Evolutionary conservation across 2,113 vertebrate species (phyloP).

Genomic region (Brachirus orientalis): DNA sequence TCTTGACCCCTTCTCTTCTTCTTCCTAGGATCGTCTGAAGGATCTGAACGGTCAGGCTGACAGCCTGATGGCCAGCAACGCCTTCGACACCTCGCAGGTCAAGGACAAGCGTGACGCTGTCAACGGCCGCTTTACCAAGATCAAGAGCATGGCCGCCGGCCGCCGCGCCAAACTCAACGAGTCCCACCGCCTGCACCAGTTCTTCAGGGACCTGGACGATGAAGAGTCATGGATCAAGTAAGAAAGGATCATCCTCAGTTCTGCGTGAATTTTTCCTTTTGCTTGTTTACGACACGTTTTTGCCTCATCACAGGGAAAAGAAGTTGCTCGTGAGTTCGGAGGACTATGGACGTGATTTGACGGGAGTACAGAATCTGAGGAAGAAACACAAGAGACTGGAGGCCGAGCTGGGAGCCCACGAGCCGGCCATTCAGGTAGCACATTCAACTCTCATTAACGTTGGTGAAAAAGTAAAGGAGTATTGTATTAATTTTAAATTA

Average conservation of each 20-base stretch:
- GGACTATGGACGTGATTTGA: constrained; percentile 97
- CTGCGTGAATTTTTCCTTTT: not conserved
- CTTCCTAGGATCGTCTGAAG: constrained; percentile 91
- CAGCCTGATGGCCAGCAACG: constrained; percentile 95
- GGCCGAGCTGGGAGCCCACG: constrained; percentile 94
- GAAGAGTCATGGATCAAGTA: constrained; percentile 99
- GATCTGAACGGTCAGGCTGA: constrained; percentile 98
- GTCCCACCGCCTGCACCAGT: constrained; percentile 97
- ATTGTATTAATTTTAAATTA: no score
- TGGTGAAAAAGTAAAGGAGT: no score
- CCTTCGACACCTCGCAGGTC: constrained; percentile 95
- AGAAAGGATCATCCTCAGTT: constrained; percentile 25
- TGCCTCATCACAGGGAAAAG: constrained; percentile 87
- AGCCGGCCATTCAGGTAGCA: constrained; percentile 94
- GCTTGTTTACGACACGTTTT: not conserved
- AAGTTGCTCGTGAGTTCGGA: constrained; percentile 97
- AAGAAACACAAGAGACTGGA: constrained; percentile 98
- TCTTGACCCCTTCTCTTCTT: not conserved
- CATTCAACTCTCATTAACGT: no score
- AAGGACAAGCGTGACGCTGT: constrained; percentile 95
- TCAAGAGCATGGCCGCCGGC: constrained; percentile 91
- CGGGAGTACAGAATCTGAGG: constrained; percentile 97
- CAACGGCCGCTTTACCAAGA: constrained; percentile 91
- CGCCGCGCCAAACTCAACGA: constrained; percentile 92
- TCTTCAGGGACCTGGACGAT: constrained; percentile 98